phyloP scores from a whole-genome alignment of 2,888 invertebrate species.

The Ditula angustiorana region DNA sequence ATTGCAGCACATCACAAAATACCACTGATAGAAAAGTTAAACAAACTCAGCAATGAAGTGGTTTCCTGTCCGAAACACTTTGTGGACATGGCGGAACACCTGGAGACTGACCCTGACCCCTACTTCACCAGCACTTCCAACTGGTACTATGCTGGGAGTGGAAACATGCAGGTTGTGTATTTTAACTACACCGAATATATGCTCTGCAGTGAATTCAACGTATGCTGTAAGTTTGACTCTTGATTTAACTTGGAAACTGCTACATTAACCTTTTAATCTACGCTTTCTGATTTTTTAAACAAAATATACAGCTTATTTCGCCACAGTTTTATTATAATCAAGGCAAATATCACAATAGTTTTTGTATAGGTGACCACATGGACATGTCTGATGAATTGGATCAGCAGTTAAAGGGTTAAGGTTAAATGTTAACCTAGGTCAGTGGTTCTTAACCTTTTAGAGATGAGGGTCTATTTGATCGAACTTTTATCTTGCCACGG shows the following conservation, averaged over 20 bases:
- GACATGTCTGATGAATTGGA: too few relatives aligned
- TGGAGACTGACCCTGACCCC: slow-evolving; percentile 70
- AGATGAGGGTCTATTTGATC: too few relatives aligned
- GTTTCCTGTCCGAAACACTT: slow-evolving; percentile 67
- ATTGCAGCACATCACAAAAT: not conserved
- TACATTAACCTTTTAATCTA: too few relatives aligned
- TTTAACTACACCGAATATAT: slow-evolving; percentile 66
- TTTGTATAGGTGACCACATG: too few relatives aligned
- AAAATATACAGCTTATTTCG: too few relatives aligned
- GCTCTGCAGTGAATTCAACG: slow-evolving; percentile 67
- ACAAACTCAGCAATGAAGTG: slow-evolving; percentile 65
- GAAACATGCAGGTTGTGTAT: slow-evolving; percentile 65
- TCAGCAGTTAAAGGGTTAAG: too few relatives aligned
- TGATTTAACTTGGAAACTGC: not conserved
- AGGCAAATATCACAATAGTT: too few relatives aligned
- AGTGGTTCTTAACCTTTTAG: too few relatives aligned
- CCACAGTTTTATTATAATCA: too few relatives aligned
- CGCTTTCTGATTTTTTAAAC: too few relatives aligned
- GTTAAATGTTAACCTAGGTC: too few relatives aligned
- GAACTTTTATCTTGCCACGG: too few relatives aligned
- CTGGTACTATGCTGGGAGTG: slow-evolving; percentile 79
- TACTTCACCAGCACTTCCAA: slow-evolving; percentile 70
- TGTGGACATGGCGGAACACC: slow-evolving; percentile 66
- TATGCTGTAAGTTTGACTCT: slow-evolving; percentile 69
- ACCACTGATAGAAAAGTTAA: slow-evolving; percentile 41